A percentile compares a stretch with the other conserved stretches of the same genome.
phyloP scores from a whole-genome alignment of 2,888 invertebrate genomes.

The Drosophila anceps region DNA sequence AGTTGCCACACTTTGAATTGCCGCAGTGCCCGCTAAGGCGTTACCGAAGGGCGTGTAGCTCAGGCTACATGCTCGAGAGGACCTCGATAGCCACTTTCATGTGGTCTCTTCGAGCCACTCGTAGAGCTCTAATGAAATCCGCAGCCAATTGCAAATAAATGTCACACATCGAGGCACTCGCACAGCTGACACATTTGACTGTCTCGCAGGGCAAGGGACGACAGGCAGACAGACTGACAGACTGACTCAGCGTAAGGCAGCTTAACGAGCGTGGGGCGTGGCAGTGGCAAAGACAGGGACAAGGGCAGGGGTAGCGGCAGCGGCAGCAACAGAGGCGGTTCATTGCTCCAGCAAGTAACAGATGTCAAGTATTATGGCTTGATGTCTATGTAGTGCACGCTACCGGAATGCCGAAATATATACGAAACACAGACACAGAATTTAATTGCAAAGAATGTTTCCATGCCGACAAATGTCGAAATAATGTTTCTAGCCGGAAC shows the following conservation, averaged over 20 bases:
- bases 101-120: constrained; percentile 42
- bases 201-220: constrained; percentile 13
- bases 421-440: constrained; percentile 49
- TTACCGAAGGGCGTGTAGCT: constrained; percentile 22
- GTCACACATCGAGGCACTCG: constrained; percentile 64
- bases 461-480: constrained; percentile 65
- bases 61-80: constrained; percentile 20
- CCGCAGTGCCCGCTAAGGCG: constrained; percentile 34
- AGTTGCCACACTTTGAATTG: constrained; percentile 52
- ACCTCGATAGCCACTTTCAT: constrained; percentile 29
- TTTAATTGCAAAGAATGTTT: constrained; percentile 75
- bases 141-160: constrained; percentile 69
- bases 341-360: constrained; percentile 52
- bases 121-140: constrained; percentile 49
- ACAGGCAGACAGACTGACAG: background rate
- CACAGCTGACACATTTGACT: constrained; percentile 66
- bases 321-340: constrained; percentile 14
- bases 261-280: constrained; percentile 17
- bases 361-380: constrained; percentile 62
- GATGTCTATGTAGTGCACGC: constrained; percentile 47
- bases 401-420: constrained; percentile 45
- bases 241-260: background rate
- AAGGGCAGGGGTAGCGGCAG: background rate
- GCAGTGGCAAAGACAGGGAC: background rate
- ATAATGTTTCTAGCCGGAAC: constrained; percentile 47